These are phyloP conservation scores for Anoplophora glabripennis DNA, from an alignment of 1,140 invertebrate genomes.

Conservation along the genomic window DNA sequence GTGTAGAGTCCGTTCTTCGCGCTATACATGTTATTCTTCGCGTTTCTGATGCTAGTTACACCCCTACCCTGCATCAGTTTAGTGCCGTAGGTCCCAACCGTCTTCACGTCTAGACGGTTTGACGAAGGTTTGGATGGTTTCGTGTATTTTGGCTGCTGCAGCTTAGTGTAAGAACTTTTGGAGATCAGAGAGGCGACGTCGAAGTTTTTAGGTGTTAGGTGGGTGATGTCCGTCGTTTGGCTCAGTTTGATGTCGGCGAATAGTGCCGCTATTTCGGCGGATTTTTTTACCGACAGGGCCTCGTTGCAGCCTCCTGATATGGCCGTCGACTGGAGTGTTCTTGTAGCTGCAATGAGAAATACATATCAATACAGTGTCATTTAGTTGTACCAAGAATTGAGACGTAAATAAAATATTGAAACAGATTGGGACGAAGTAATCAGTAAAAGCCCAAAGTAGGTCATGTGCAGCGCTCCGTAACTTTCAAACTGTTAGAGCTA, in stretches of 20 bases:
- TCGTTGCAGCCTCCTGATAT: slow-evolving; percentile 60
- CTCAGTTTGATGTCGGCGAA: slow-evolving; percentile 70
- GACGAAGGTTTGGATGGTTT: slow-evolving; percentile 14
- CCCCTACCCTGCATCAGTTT: slow-evolving; percentile 12
- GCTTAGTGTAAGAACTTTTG: slow-evolving; percentile 31
- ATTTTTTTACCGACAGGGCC: slow-evolving; percentile 80
- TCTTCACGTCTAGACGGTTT: not conserved
- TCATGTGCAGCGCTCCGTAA: too few relatives aligned
- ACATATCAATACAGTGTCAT: not conserved
- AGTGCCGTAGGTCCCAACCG: too few relatives aligned
- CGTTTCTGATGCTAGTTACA: slow-evolving; percentile 15
- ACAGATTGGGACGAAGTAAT: too few relatives aligned
- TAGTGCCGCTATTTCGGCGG: slow-evolving; percentile 80
- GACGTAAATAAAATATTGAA: too few relatives aligned
- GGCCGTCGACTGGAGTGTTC: slow-evolving; percentile 44
- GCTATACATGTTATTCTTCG: slow-evolving; percentile 40
- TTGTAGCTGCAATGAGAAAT: slow-evolving; percentile 31
- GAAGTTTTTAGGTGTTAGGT: slow-evolving; percentile 31
- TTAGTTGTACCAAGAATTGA: not conserved
- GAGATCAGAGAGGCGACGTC: slow-evolving; percentile 27
- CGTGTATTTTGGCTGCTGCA: slow-evolving; percentile 24
- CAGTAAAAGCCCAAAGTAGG: too few relatives aligned
- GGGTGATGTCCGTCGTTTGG: slow-evolving; percentile 51
- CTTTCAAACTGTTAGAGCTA: too few relatives aligned
- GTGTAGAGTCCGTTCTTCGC: slow-evolving; percentile 47